Evolutionary conservation across 2,113 vertebrate genomes (phyloP).

Genomic region (Camarhynchus parvulus): DNA sequence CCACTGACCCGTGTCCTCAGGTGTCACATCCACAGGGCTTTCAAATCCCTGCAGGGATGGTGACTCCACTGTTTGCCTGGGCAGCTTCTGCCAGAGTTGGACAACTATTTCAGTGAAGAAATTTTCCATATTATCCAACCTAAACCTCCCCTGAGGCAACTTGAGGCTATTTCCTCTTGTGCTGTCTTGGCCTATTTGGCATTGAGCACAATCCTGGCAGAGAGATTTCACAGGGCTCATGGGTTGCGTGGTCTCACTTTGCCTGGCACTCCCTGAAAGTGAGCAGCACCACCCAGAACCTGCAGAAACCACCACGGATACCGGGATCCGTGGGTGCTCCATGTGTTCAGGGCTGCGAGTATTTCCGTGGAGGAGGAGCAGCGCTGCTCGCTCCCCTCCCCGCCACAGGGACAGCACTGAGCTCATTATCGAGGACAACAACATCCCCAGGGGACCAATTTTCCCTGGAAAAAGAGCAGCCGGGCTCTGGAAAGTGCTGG

Average conservation of each 20-base stretch:
- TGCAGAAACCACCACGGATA: not conserved
- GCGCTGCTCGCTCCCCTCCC: not conserved
- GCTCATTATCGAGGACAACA: not conserved
- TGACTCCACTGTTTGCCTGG: not conserved
- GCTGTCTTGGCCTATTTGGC: not conserved
- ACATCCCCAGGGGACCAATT: not conserved
- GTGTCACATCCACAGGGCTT: not conserved
- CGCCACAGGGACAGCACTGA: not conserved
- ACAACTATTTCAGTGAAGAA: not conserved
- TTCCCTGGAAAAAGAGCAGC: not conserved
- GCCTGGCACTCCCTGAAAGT: not conserved
- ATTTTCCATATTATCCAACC: not conserved
- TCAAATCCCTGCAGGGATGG: not conserved
- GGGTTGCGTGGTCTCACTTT: not conserved
- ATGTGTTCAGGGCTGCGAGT: rapidly evolving
- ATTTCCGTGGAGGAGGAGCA: not conserved
- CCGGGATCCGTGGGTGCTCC: not conserved
- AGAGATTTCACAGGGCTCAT: not conserved
- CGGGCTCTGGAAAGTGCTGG: not conserved
- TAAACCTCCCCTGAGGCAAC: not conserved
- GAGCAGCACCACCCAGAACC: not conserved
- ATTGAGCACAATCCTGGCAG: not conserved
- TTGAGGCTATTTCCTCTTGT: not conserved
- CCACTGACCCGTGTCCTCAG: not conserved
- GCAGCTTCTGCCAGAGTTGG: not conserved